Percentiles rank a stretch among this genome's conserved stretches.
Evolutionary conservation across 2,797 vertebrate species (phyloP).

Genomic region (Trachurus trachurus): DNA sequence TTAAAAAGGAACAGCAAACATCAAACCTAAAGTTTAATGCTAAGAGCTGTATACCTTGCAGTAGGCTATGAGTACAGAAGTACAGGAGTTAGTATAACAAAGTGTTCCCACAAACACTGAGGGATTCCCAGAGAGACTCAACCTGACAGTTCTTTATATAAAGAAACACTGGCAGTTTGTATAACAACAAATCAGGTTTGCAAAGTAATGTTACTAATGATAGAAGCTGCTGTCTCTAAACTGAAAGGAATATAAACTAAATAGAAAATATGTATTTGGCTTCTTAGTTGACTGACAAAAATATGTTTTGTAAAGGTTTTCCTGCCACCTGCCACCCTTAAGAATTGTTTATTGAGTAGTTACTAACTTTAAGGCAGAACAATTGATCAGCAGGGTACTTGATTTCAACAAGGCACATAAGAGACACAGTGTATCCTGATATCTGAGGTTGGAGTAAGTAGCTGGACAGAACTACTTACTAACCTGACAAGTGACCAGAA

Average conservation of each 20-base stretch:
- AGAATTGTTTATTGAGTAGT: too few species aligned
- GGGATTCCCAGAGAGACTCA: neutral
- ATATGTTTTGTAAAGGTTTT: neutral
- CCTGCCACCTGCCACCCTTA: neutral
- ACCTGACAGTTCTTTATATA: slow-evolving; percentile 23
- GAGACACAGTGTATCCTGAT: slow-evolving; percentile 10
- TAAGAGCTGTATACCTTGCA: neutral
- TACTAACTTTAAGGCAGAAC: neutral
- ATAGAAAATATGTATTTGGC: neutral
- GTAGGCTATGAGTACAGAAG: neutral
- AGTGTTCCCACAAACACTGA: neutral
- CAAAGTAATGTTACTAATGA: neutral
- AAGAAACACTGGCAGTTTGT: slow-evolving; percentile 10
- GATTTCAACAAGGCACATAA: slow-evolving; percentile 34
- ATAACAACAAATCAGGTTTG: slow-evolving; percentile 1
- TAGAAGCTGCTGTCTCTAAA: neutral
- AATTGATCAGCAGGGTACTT: slow-evolving; percentile 8
- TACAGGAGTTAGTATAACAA: neutral
- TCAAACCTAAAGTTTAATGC: too few species aligned
- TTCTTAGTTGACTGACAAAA: neutral
- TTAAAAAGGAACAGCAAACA: too few species aligned
- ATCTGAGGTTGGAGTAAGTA: neutral
- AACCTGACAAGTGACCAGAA: slow-evolving; percentile 5
- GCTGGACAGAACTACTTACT: neutral
- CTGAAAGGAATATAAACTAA: neutral